These are phyloP conservation scores for Galerucella nymphaeae DNA, from an alignment of 2,888 invertebrate species.

Conservation along the genomic window DNA sequence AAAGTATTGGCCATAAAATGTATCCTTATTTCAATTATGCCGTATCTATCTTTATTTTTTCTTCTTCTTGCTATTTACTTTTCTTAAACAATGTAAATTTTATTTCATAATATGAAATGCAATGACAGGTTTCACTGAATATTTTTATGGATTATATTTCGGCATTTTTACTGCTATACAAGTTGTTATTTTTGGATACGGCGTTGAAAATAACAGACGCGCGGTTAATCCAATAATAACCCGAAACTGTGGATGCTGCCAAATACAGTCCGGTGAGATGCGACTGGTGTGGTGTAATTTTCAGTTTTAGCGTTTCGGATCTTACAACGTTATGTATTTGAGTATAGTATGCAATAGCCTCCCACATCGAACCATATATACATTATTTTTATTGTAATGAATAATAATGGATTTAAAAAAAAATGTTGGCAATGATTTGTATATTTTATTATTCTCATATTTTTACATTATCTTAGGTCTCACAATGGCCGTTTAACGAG, in stretches of 20 bases:
- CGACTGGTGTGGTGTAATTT: slow-evolving; percentile 11
- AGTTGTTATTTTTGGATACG: slow-evolving; percentile 10
- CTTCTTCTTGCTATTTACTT: no score
- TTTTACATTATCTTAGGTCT: no score
- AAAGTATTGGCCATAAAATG: no score
- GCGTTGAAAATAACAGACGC: slow-evolving; percentile 12
- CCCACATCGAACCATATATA: not conserved
- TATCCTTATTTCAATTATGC: no score
- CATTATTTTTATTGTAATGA: no score
- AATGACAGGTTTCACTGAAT: not conserved
- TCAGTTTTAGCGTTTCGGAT: slow-evolving; percentile 1
- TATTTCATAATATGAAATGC: not conserved
- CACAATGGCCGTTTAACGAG: no score
- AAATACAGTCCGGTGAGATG: slow-evolving; percentile 10
- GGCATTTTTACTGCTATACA: not conserved
- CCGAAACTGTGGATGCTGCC: slow-evolving; percentile 7
- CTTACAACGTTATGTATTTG: not conserved
- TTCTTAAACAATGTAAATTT: not conserved
- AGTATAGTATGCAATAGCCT: slow-evolving; percentile 3
- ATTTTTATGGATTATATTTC: slow-evolving; percentile 5
- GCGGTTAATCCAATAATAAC: slow-evolving; percentile 9
- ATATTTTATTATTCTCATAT: no score
- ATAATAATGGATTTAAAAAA: no score
- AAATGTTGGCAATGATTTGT: no score
- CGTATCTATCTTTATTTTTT: no score